Percentiles rank a stretch among this genome's conserved stretches.
Evolutionary conservation across 2,888 invertebrate genomes (phyloP).

Genomic region (Erebia epiphron): DNA sequence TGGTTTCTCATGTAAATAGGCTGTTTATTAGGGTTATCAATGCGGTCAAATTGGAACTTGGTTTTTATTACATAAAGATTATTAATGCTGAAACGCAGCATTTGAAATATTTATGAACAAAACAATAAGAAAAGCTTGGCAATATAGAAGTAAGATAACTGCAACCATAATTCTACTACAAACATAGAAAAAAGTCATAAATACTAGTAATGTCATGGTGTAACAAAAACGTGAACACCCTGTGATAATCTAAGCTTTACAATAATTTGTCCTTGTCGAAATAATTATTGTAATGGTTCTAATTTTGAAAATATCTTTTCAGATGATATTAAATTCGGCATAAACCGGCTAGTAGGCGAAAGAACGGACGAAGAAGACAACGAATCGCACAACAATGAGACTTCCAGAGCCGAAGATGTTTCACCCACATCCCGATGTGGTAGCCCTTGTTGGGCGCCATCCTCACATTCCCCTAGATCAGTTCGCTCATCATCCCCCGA

Average conservation of each 20-base stretch:
- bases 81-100: too few species aligned
- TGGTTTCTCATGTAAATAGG: not conserved
- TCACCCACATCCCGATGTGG: constrained; percentile 80
- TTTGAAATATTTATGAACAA: too few species aligned
- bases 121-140: too few species aligned
- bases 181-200: too few species aligned
- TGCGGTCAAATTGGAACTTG: too few species aligned
- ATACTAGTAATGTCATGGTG: too few species aligned
- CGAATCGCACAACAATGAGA: constrained; percentile 68
- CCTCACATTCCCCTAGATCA: constrained; percentile 74
- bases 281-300: not conserved
- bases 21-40: not conserved
- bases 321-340: constrained; percentile 93
- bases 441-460: constrained; percentile 81
- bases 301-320: constrained; percentile 58
- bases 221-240: too few species aligned
- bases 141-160: too few species aligned
- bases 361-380: constrained; percentile 85
- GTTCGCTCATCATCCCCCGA: constrained; percentile 86
- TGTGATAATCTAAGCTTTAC: too few species aligned
- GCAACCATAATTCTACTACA: too few species aligned
- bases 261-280: too few species aligned
- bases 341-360: constrained; percentile 89
- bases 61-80: too few species aligned
- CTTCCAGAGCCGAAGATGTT: constrained; percentile 62